Conservation (phyloP, 2,797 vertebrate species). For the Sebastes reedi region DNA sequence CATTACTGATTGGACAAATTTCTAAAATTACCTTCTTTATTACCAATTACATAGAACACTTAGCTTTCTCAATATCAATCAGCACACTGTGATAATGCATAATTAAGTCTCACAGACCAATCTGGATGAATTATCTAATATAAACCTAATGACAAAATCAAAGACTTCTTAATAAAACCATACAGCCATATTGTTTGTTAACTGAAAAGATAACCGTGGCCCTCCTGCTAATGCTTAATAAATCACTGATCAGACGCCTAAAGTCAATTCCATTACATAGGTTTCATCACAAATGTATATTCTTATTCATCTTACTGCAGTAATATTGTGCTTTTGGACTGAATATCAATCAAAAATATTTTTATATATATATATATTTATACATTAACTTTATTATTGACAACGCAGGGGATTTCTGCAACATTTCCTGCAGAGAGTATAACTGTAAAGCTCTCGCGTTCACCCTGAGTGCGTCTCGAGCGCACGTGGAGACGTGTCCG, state of each 20-base stretch:
- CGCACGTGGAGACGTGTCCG: slow-evolving; percentile 85
- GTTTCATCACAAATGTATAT: slow-evolving; percentile 28
- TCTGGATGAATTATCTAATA: slow-evolving; percentile 81
- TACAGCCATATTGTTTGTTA: slow-evolving; percentile 75
- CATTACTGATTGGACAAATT: slow-evolving; percentile 83
- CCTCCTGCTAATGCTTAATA: slow-evolving; percentile 49
- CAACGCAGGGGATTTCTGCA: not conserved
- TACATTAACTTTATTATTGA: not conserved
- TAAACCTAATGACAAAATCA: slow-evolving; percentile 81
- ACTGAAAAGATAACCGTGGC: slow-evolving; percentile 59
- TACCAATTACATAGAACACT: slow-evolving; percentile 85
- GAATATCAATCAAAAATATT: not conserved
- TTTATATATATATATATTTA: not conserved
- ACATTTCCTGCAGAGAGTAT: slow-evolving; percentile 9
- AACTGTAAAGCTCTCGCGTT: slow-evolving; percentile 24
- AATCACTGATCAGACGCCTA: slow-evolving; percentile 32
- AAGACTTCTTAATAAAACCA: slow-evolving; percentile 78
- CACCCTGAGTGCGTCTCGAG: slow-evolving; percentile 51
- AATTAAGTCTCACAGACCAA: slow-evolving; percentile 79
- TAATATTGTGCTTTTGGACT: slow-evolving; percentile 10
- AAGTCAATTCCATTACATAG: slow-evolving; percentile 30
- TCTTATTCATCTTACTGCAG: not conserved
- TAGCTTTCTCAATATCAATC: slow-evolving; percentile 84
- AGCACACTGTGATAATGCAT: slow-evolving; percentile 80
- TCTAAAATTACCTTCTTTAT: slow-evolving; percentile 81